Conservation (phyloP, 2,888 invertebrate species). For the Adineta ricciae region DNA sequence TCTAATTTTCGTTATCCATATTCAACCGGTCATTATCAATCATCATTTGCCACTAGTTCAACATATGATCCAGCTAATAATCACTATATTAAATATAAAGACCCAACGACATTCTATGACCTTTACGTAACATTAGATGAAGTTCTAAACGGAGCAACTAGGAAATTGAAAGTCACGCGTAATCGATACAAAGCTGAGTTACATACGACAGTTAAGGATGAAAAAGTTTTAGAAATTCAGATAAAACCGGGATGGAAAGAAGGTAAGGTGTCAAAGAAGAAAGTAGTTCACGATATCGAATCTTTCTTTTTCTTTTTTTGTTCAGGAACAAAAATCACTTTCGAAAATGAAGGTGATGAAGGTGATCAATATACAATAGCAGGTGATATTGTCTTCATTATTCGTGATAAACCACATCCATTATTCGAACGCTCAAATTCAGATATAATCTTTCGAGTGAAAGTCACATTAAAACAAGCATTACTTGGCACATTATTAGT, state of each 20-base stretch:
- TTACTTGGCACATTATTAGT: conserved; percentile 76
- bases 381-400: conserved; percentile 80
- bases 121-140: conserved; percentile 84
- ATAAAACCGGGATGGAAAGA: conserved; percentile 96
- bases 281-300: too few relatives aligned
- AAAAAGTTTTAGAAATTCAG: conserved; percentile 79
- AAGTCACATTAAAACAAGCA: conserved; percentile 71
- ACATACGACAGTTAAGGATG: conserved; percentile 70
- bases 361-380: conserved; percentile 82
- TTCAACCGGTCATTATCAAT: background rate
- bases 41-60: background rate
- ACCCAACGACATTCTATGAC: conserved; percentile 58
- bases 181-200: conserved; percentile 49
- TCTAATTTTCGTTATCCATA: background rate
- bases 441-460: conserved; percentile 76
- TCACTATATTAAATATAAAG: conserved; percentile 37
- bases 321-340: conserved; percentile 76
- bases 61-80: background rate
- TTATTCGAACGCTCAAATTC: conserved; percentile 81
- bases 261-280: too few relatives aligned
- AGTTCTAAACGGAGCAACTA: conserved; percentile 79
- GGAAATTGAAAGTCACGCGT: conserved; percentile 96
- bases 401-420: conserved; percentile 81
- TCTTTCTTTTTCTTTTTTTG: too few relatives aligned
- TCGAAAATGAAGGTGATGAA: conserved; percentile 90